These are phyloP conservation scores for Anabas testudineus DNA, from an alignment of 2,797 vertebrate genomes.

Conservation along the genomic window DNA sequence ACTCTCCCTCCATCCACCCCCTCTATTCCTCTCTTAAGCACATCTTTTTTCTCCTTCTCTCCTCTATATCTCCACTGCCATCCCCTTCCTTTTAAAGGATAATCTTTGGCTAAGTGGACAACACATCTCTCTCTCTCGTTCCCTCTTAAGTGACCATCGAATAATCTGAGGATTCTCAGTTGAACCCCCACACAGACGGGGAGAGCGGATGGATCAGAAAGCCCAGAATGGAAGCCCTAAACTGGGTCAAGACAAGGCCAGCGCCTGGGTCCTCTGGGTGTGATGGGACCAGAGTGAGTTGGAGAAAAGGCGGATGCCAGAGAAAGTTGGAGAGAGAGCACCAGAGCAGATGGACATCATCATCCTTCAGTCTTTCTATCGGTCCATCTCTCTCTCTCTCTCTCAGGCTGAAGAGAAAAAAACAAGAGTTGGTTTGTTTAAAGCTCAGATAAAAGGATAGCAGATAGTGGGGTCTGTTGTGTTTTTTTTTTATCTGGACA, in stretches of 20 bases:
- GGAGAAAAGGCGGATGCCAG: constrained; percentile 80
- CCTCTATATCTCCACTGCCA: constrained; percentile 57
- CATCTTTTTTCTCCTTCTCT: constrained; percentile 79
- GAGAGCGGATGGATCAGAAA: constrained; percentile 41
- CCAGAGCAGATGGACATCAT: constrained; percentile 70
- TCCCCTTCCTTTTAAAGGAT: constrained; percentile 89
- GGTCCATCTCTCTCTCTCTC: constrained; percentile 47
- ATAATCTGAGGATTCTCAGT: constrained; percentile 78
- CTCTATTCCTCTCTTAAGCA: constrained; percentile 70
- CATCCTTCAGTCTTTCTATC: constrained; percentile 43
- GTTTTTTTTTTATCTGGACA: constrained; percentile 25
- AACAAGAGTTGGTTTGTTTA: constrained; percentile 31
- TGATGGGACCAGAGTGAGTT: constrained; percentile 79
- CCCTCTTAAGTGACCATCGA: constrained; percentile 76
- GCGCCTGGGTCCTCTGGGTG: constrained; percentile 68
- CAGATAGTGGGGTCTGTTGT: constrained; percentile 14
- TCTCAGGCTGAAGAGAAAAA: constrained; percentile 44
- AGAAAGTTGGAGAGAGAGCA: constrained; percentile 66
- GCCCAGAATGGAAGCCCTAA: constrained; percentile 77
- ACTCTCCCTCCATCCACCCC: constrained; percentile 65
- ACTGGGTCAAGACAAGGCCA: constrained; percentile 87
- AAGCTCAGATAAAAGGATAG: constrained; percentile 50
- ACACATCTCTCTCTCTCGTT: constrained; percentile 83
- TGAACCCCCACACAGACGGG: constrained; percentile 41
- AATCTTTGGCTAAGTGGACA: constrained; percentile 96